phyloP scores from a whole-genome alignment of 2,113 vertebrate species.

The Ariopsis seemanni region DNA sequence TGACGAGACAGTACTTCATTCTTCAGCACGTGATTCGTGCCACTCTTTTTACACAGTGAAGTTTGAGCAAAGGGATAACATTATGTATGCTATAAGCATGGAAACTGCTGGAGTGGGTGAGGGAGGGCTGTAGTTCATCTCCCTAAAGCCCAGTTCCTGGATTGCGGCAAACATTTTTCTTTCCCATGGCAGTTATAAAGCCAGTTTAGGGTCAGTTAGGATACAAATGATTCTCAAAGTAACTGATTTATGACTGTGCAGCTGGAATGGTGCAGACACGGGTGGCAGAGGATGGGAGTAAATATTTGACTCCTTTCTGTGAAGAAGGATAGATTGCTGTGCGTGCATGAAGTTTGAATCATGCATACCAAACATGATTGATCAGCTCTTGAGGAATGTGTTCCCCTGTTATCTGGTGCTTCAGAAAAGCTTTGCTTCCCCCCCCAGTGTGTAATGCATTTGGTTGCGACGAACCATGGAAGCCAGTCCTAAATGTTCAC shows the following conservation, averaged over 20 bases:
- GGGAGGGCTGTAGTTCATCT: not conserved
- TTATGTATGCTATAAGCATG: not conserved
- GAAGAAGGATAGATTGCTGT: not conserved
- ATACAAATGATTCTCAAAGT: not conserved
- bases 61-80: not conserved
- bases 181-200: not conserved
- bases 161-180: not conserved
- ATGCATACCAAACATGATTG: not conserved
- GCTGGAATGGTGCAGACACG: conserved; percentile 34
- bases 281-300: conserved; percentile 35
- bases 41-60: not conserved
- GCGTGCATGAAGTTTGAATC: not conserved
- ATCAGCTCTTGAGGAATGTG: not conserved
- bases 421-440: not conserved
- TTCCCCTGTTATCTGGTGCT: not conserved
- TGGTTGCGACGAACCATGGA: not conserved
- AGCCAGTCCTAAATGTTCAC: not conserved
- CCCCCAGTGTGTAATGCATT: not conserved
- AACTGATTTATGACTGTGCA: conserved; percentile 29
- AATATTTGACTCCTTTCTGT: conserved; percentile 46
- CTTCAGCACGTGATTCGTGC: not conserved
- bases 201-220: not conserved
- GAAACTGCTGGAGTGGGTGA: not conserved
- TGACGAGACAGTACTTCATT: not conserved
- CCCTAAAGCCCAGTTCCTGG: conserved; percentile 2